These are phyloP conservation scores for Machimus rusticus DNA, from an alignment of 2,888 invertebrate species.

Conservation along the genomic window DNA sequence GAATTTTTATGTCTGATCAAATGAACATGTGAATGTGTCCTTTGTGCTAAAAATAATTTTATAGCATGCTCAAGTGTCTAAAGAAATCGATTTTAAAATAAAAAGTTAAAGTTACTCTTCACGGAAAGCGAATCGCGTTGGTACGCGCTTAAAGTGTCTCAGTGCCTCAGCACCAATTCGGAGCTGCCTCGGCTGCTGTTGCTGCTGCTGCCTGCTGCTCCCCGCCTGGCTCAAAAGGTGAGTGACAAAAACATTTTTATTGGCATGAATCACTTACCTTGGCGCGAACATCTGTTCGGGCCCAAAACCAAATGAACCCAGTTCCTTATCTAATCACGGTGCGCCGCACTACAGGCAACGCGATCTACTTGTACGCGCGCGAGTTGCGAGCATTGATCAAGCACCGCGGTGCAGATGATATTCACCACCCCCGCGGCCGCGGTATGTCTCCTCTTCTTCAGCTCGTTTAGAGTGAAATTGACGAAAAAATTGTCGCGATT, in stretches of 20 bases:
- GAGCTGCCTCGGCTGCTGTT: conserved; percentile 11
- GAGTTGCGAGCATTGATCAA: background rate
- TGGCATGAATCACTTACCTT: conserved; percentile 32
- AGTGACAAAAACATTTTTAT: conserved; percentile 38
- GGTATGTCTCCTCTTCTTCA: background rate
- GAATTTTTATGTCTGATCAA: conserved; percentile 29
- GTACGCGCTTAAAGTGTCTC: background rate
- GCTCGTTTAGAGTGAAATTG: background rate
- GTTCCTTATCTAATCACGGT: conserved; percentile 23
- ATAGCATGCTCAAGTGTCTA: conserved; percentile 31
- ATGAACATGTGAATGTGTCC: conserved; percentile 33
- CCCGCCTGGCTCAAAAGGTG: background rate
- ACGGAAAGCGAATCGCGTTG: background rate
- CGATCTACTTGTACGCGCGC: background rate
- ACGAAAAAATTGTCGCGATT: background rate
- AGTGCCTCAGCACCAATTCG: background rate
- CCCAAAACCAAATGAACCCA: background rate
- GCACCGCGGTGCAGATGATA: background rate
- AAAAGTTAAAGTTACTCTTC: conserved; percentile 26
- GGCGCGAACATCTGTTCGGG: conserved; percentile 13
- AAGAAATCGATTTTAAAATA: conserved; percentile 31
- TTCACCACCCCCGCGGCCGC: background rate
- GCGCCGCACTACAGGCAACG: background rate
- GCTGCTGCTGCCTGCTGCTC: background rate
- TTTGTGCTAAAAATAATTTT: conserved; percentile 36